Evolutionary conservation across 2,797 vertebrate species (phyloP), one percentile per base, ranked within the genome.

Genomic region (Tarsius wallacei): DNA sequence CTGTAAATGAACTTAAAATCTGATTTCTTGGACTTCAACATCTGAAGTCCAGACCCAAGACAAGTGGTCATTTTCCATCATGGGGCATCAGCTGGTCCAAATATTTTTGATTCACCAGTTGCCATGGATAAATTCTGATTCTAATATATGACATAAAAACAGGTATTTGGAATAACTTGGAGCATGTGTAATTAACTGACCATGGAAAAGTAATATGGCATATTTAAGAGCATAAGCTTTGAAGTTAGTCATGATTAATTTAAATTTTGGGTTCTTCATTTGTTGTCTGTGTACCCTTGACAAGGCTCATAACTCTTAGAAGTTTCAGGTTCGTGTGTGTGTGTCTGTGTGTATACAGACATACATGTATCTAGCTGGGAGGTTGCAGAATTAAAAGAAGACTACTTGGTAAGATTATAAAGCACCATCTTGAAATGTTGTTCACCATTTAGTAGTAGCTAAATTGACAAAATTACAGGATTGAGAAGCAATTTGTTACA

Each of bases 1-100:
- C 17, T 71, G 64, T 36, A 57, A 93, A 70, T 94, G 13, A 91
- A 55, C 70, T 87, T 83, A 63, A 15, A 64, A 36, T 78, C 57
- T 87, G 14, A 63, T 70, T 82, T 91, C 55, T 31, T 64, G 24
- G 64, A 68, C 17, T 57, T 76, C 8, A 49, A 7, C 19, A 49
- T 77, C 33, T 78, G 55, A 88, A 71, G 11, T 36, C 31, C 22
- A 70, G 71, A 64, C 24, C 47, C 33, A 77, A 47, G 28, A 70
- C 16, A 28, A 3, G n/a, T 83, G 47, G 26, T 53, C 31, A 21
- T n/a, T 33, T 86, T 63, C 36, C 26, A 57, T 9, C 21, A 74
- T 4, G 16, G 28, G 17, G 28, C 49, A 22, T 17, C 33, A 87
- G 90, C 53, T 14, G 2, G 19, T 15, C 47, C 9, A 33, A 15